These are phyloP conservation scores for Gallinago media DNA, from an alignment of 2,113 vertebrate species.

Conservation along the genomic window DNA sequence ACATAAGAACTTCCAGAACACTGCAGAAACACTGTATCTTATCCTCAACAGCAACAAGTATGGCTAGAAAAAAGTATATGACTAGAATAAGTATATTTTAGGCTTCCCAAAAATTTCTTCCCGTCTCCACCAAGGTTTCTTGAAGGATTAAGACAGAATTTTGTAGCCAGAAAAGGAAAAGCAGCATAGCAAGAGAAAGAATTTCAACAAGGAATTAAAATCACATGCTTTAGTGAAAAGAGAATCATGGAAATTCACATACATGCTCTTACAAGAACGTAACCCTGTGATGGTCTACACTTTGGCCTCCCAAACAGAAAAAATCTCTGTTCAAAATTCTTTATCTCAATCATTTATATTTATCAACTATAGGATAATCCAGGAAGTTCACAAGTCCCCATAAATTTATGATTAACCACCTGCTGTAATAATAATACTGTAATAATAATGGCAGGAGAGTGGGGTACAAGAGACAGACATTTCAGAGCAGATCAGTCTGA, in stretches of 20 bases:
- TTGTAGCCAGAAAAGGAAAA: background rate
- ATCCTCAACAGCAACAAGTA: background rate
- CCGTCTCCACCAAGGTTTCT: background rate
- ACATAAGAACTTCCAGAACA: background rate
- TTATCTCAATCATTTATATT: background rate
- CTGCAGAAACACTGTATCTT: background rate
- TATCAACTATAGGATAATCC: background rate
- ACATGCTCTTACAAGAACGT: background rate
- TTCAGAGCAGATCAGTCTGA: background rate
- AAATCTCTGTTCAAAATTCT: background rate
- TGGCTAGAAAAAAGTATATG: background rate
- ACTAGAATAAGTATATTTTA: background rate
- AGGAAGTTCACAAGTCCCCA: background rate
- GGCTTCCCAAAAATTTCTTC: background rate
- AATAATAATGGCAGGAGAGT: background rate
- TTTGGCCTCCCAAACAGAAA: background rate
- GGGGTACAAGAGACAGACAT: background rate
- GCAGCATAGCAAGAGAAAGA: background rate
- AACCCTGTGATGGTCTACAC: background rate
- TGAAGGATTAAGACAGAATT: background rate
- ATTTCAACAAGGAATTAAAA: background rate
- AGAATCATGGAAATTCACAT: background rate
- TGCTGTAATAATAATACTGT: background rate
- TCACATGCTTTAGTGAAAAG: background rate
- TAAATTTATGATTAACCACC: background rate